Evolutionary conservation across 1,140 invertebrate species (phyloP), one percentile per base, ranked within the genome.

Genomic region (Battus philenor): DNA sequence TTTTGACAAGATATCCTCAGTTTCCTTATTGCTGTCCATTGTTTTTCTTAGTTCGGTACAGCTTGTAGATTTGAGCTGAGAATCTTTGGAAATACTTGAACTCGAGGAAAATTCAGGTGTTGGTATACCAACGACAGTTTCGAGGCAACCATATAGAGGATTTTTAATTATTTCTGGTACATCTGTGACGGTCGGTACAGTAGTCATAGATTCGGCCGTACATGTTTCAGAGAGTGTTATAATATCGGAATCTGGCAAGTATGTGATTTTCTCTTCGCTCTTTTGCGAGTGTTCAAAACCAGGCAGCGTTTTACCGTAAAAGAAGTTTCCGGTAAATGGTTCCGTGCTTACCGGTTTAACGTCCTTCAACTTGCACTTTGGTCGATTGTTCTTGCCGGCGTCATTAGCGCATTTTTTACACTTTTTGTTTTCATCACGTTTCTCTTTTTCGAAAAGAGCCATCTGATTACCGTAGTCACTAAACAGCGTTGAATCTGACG

Each of bases 381-480:
- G 55, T 48, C 75, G 68, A 15, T 39, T 58, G 50, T 59, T 63
- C 68, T 72, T 78, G 18, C 68, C 64, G 18, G 66, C 62, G 52
- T 77, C 75, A 63, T 73, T 81, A 15, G 59, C 57, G 13, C 73
- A 61, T 50, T 85, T 85, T 44, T 69, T 75, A 43, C 71, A 76
- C 62, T 64, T 77, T 50, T 68, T 82, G 38, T 30, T 53, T 34
- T 53, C 62, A 17, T 49, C 52, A 13, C 45, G 44, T 24, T 62
- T 69, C 24, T 74, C 68, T 33, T 70, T 82, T 20, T 87, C 86
- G 41, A 87, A 87, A 7, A 87, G 54, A 51, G 70, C 50, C 44
- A 87, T 76, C 66, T 87, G 86, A 52, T 86, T 87, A 3, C 73
- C 59, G 62, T 86, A 87, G 50, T 87, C 86, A 57, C 86, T 87